Percentiles rank a stretch among this genome's conserved stretches.
phyloP scores from a whole-genome alignment of 2,888 invertebrate species.

The Drosophila ezoana region DNA sequence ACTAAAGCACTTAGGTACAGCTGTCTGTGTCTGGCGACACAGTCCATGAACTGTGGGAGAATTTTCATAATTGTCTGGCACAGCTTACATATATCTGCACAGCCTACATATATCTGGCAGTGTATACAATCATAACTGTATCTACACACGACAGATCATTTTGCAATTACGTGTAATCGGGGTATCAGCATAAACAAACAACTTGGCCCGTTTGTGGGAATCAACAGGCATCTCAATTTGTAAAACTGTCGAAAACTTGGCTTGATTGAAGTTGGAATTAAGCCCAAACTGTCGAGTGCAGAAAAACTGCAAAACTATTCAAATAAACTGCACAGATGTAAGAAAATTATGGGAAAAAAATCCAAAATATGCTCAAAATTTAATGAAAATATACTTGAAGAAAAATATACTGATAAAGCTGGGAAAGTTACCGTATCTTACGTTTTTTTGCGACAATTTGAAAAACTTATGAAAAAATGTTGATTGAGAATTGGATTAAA shows the following conservation, averaged over 20 bases:
- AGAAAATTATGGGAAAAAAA: too few species aligned
- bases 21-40: constrained; percentile 26
- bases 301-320: background rate
- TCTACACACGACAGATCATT: constrained; percentile 31
- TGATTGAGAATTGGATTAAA: too few species aligned
- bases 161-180: constrained; percentile 39
- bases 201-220: constrained; percentile 16
- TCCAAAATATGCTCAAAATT: background rate
- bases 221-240: constrained; percentile 11
- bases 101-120: too few species aligned
- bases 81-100: constrained; percentile 2
- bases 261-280: constrained; percentile 9
- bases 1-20: constrained; percentile 24
- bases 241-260: background rate
- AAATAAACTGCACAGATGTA: too few species aligned
- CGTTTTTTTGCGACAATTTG: too few species aligned
- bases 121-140: constrained; percentile 41
- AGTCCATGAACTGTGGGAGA: constrained; percentile 72
- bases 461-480: too few species aligned
- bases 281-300: background rate
- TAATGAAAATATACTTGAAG: too few species aligned
- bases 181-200: constrained; percentile 12
- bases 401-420: background rate
- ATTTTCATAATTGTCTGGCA: constrained; percentile 55
- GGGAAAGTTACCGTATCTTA: background rate